Base-by-base conservation (phyloP, 2,113 vertebrate species). In the Atractosteus spatula region DNA sequence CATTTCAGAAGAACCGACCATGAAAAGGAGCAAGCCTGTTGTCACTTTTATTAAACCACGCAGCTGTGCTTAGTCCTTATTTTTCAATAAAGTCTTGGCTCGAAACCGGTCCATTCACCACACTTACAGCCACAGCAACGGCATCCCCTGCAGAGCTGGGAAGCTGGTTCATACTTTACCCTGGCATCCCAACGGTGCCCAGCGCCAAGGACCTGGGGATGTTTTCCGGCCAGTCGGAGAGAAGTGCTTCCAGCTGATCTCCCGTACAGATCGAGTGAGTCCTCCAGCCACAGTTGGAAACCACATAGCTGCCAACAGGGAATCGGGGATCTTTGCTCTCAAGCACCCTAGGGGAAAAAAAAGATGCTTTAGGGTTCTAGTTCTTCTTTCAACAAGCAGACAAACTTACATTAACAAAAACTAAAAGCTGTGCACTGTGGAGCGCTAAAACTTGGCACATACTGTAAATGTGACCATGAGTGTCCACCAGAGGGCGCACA, bases 141-240 rank as follows among this genome's bases (percentile, higher is more conserved):
- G 44, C 13, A 57, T 10, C 5, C 41, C 6, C 2, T 54, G 41
- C 56, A 17, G 43, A 45, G 61, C 11, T 29, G 29, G 29, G 29
- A 2, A 10, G n/a, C n/a, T 16, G 56, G 3, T 45, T 41, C 7
- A 47, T 12, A 29, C 6, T 66, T 91, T 77, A 97, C 96, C 95
- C 95, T 2, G 96, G 86, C 94, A 96, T 95, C 68, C 96, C 95
- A 54, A 95, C 6, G 0, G 81, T 70, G 5, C 96, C 95, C 77
- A 97, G 82, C 77, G 93, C 91, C 78, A 96, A 77, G 54, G 96
- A 97, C 75, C 10, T 55, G 0, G 96, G 85, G 51, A 97, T 54
- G 0, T 90, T 90, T 17, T 88, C 78, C 0, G 95, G 94, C 95
- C 96, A 97, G 0, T 4, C 73, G 0, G 85, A 0, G 71, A 86